Percentiles rank a stretch among this genome's conserved stretches.
phyloP scores from a whole-genome alignment of 2,888 invertebrate genomes.

The Cryptophagus acutangulus region DNA sequence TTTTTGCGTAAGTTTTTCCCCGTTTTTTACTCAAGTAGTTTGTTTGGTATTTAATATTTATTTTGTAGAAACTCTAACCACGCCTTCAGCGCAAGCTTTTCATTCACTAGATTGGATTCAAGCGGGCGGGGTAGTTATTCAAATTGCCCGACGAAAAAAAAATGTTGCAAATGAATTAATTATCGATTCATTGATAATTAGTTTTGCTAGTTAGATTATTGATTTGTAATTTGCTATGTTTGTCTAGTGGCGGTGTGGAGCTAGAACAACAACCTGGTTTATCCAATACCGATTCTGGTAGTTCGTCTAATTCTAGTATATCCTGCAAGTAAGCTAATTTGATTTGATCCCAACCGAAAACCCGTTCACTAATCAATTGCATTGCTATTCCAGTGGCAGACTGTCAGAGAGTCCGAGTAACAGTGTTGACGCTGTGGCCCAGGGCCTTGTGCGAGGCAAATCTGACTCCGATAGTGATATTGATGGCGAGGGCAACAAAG shows the following conservation, averaged over 20 bases:
- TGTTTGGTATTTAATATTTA: too few species aligned
- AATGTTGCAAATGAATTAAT: too few species aligned
- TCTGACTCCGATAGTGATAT: conserved; percentile 52
- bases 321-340: conserved; percentile 51
- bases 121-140: too few species aligned
- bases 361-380: not conserved
- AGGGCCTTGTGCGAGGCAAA: conserved; percentile 21
- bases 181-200: not conserved
- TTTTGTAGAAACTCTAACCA: too few species aligned
- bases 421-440: conserved; percentile 62
- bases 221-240: conserved; percentile 22
- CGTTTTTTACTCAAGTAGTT: too few species aligned
- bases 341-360: not conserved
- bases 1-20: too few species aligned
- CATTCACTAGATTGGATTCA: conserved; percentile 18
- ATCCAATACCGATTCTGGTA: conserved; percentile 56
- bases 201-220: not conserved
- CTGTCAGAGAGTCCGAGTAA: conserved; percentile 68
- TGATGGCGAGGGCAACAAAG: conserved; percentile 64
- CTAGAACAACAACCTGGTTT: conserved; percentile 49
- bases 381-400: conserved; percentile 41
- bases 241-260: conserved; percentile 59
- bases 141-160: too few species aligned
- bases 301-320: conserved; percentile 67
- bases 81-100: too few species aligned